phyloP scores from a whole-genome alignment of 2,113 vertebrate genomes.

The Heterotis niloticus region DNA sequence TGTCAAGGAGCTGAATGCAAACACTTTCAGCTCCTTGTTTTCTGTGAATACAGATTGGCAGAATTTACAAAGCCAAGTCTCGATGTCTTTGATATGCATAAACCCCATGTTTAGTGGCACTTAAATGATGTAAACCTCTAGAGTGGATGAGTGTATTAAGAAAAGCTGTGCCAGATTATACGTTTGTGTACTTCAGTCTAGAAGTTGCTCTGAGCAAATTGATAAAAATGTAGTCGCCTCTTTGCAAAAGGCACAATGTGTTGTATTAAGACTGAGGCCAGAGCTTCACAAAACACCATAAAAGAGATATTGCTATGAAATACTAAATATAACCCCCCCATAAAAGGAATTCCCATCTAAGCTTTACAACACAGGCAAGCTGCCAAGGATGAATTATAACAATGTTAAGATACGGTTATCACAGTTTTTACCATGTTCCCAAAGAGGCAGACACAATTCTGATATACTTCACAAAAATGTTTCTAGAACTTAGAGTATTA shows the following conservation, averaged over 20 bases:
- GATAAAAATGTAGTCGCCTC: not conserved
- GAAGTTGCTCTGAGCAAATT: not conserved
- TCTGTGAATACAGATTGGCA: too few relatives aligned
- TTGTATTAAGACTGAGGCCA: not conserved
- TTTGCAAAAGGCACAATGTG: not conserved
- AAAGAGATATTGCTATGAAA: not conserved
- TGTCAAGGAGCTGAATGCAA: too few relatives aligned
- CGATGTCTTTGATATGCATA: too few relatives aligned
- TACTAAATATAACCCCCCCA: not conserved
- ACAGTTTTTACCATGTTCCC: not conserved
- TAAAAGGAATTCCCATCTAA: conserved; percentile 12
- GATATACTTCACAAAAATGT: not conserved
- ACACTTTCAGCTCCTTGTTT: too few relatives aligned
- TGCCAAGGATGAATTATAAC: too few relatives aligned
- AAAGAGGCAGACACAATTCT: not conserved
- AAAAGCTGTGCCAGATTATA: not conserved
- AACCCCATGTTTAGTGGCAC: too few relatives aligned
- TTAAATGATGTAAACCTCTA: too few relatives aligned
- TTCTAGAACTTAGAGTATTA: conserved; percentile 3
- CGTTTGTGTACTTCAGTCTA: conserved; percentile 3
- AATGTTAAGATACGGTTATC: not conserved
- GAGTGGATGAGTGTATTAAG: too few relatives aligned
- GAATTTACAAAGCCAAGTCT: too few relatives aligned
- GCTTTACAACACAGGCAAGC: not conserved
- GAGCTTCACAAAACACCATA: not conserved